phyloP scores from a whole-genome alignment of 1,140 invertebrate species.

The Ooceraea biroi region DNA sequence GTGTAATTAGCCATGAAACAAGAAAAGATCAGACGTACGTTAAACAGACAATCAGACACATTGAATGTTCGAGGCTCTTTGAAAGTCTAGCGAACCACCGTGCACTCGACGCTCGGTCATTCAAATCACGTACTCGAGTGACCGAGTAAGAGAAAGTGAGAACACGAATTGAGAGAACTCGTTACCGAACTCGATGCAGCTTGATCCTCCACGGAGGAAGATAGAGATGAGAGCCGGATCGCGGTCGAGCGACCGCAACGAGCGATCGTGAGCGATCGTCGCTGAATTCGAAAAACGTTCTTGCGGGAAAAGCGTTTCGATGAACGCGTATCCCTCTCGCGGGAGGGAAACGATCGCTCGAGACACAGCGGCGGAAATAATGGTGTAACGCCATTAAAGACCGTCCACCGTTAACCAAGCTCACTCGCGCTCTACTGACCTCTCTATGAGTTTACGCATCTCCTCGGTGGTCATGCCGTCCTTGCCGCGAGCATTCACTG shows the following conservation, averaged over 20 bases:
- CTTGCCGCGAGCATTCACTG: slow-evolving; percentile 92
- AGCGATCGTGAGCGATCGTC: slow-evolving; percentile 15
- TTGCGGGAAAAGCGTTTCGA: not conserved
- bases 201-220: slow-evolving; percentile 31
- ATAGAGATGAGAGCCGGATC: slow-evolving; percentile 26
- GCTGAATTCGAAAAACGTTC: slow-evolving; percentile 65
- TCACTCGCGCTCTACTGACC: slow-evolving; percentile 89
- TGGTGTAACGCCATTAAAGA: slow-evolving; percentile 61
- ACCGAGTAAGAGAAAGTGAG: slow-evolving; percentile 10
- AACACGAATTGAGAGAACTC: slow-evolving; percentile 7
- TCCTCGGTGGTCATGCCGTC: slow-evolving; percentile 97
- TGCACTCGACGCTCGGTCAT: slow-evolving; percentile 68
- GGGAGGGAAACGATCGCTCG: slow-evolving; percentile 64
- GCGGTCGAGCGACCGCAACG: slow-evolving; percentile 13
- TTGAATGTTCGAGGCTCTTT: slow-evolving; percentile 49
- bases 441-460: slow-evolving; percentile 98
- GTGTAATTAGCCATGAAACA: slow-evolving; percentile 82
- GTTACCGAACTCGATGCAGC: not conserved
- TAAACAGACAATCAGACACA: slow-evolving; percentile 52
- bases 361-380: slow-evolving; percentile 73
- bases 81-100: slow-evolving; percentile 68
- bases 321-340: slow-evolving; percentile 61
- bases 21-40: slow-evolving; percentile 76
- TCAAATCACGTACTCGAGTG: slow-evolving; percentile 10
- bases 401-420: slow-evolving; percentile 71